These are phyloP conservation scores for Anthoscopus minutus DNA, from an alignment of 2,113 vertebrate genomes.

Conservation along the genomic window DNA sequence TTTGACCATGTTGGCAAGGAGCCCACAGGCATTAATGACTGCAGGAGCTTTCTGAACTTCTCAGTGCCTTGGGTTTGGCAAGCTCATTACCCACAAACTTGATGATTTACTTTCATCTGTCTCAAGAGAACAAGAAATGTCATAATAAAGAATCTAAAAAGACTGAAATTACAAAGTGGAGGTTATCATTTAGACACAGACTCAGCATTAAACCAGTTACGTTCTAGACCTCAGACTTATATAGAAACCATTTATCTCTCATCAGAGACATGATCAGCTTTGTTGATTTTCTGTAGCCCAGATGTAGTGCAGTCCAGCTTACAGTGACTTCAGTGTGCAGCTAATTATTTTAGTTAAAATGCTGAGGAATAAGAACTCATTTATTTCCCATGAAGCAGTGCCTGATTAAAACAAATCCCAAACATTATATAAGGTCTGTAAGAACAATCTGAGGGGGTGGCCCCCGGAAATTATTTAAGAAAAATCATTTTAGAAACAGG, in stretches of 20 bases:
- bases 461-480: neutral
- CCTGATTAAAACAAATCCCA: neutral
- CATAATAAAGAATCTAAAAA: constrained; percentile 15
- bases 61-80: constrained; percentile 1
- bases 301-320: constrained; percentile 6
- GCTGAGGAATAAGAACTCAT: neutral
- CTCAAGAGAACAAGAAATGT: constrained; percentile 30
- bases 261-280: constrained; percentile 20
- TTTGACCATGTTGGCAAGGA: neutral
- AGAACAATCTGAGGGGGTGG: neutral
- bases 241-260: constrained; percentile 25
- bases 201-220: constrained; percentile 11
- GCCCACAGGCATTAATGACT: neutral
- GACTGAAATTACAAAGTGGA: constrained; percentile 16
- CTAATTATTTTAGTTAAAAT: neutral
- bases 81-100: constrained; percentile 24
- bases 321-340: neutral
- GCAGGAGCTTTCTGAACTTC: constrained; percentile 12
- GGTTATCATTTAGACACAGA: constrained; percentile 13
- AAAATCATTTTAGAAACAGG: neutral
- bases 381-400: neutral
- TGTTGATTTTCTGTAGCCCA: neutral
- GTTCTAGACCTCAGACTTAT: neutral
- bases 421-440: neutral
- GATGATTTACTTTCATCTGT: constrained; percentile 40